phyloP scores from a whole-genome alignment of 1,140 invertebrate genomes.

The Drosophila orosa region DNA sequence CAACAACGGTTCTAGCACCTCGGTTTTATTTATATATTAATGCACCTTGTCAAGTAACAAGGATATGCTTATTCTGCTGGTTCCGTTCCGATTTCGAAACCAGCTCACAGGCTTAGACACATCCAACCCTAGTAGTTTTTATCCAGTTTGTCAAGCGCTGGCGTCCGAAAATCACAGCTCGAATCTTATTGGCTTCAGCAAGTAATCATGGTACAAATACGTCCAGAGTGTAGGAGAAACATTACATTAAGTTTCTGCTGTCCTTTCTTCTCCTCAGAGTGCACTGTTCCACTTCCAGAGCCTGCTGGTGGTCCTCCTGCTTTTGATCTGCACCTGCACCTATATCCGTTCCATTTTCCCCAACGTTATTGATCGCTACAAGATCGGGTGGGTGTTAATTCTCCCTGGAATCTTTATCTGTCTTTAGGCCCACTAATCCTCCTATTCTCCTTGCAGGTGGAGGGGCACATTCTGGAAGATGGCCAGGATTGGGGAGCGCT shows the following conservation, averaged over 20 bases:
- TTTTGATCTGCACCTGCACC: constrained; percentile 98
- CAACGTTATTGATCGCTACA: constrained; percentile 96
- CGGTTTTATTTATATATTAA: not conserved
- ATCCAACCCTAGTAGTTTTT: not conserved
- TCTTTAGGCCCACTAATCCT: too few species aligned
- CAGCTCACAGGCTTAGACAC: not conserved
- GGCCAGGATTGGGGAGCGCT: constrained; percentile 10
- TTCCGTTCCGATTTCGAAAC: not conserved
- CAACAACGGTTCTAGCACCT: too few species aligned
- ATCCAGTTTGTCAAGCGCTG: not conserved
- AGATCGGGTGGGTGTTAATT: constrained; percentile 93
- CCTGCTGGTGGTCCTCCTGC: constrained; percentile 94
- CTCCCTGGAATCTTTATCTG: too few species aligned
- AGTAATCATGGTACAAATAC: constrained; percentile 2
- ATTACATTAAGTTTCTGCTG: not conserved
- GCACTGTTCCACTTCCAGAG: constrained; percentile 99
- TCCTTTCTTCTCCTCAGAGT: not conserved
- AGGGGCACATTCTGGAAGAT: constrained; percentile 8
- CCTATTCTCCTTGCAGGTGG: not conserved
- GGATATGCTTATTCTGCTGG: not conserved
- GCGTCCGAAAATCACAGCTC: not conserved
- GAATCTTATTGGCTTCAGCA: not conserved
- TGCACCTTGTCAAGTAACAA: not conserved
- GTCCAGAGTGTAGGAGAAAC: not conserved
- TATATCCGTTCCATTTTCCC: constrained; percentile 96